Evolutionary conservation across 1,140 invertebrate genomes (phyloP), one percentile per base, ranked within the genome.

Genomic region (Tribolium castaneum): DNA sequence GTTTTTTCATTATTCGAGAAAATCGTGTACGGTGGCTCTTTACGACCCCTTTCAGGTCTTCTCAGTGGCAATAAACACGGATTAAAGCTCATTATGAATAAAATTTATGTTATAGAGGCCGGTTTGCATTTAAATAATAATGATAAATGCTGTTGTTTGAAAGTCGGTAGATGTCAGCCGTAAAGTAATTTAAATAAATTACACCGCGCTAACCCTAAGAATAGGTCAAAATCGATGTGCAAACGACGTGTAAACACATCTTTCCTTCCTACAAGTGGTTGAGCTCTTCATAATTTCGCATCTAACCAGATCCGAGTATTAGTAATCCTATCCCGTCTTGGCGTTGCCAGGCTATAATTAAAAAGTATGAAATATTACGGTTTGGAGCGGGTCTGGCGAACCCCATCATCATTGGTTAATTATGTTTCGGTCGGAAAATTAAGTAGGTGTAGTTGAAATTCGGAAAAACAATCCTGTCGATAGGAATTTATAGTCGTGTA

Each of bases 91-190:
- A 35, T 34, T 22, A 66, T 12, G 59, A 35, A 66, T 35, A 66
- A 66, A 35, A 66, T 66, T 66, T 66, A 66, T 66, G 25, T 22
- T 39, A 35, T 35, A 34, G 30, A 13, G 6, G 3, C n/a, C 13
- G 12, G 14, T 34, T 66, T 66, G 59, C 30, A 66, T 66, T 66
- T 66, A 66, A 66, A 66, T 66, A 66, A 66, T 66, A 34, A 66
- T 66, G 59, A 66, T 66, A 66, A 66, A 66, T 66, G 59, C 30
- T 66, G 30, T 45, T 66, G 30, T 14, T 12, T 35, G 30, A 66
- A 66, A n/a, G 59, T 35, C 30, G 30, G 14, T 45, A 14, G n/a
- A 35, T 13, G 10, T 66, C 22, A 59, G 6, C 9, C 39, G 3
- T 45, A 59, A 22, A 19, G 9, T 59, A 25, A 59, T 59, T 59